phyloP scores from a whole-genome alignment of 1,140 invertebrate species.

The Drosophila teissieri region DNA sequence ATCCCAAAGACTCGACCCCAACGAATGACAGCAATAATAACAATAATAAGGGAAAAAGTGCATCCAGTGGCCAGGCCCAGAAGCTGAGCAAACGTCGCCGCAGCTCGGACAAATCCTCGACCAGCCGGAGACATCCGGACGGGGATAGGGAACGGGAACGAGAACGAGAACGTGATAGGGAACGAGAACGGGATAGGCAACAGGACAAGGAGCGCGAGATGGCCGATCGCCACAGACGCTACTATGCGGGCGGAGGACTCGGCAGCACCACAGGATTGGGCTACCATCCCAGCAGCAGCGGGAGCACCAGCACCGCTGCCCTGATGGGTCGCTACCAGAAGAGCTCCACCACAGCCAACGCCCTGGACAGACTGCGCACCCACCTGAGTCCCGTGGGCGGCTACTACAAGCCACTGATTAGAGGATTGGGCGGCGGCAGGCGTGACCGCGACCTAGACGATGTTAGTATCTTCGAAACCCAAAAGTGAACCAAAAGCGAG shows the following conservation, averaged over 20 bases:
- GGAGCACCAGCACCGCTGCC: constrained; percentile 36
- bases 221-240: constrained; percentile 80
- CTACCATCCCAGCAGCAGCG: constrained; percentile 45
- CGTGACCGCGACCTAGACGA: constrained; percentile 64
- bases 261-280: constrained; percentile 41
- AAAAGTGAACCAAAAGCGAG: constrained; percentile 9
- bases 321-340: constrained; percentile 75
- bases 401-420: constrained; percentile 83
- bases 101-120: constrained; percentile 67
- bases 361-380: constrained; percentile 79
- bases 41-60: constrained; percentile 43
- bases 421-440: constrained; percentile 63
- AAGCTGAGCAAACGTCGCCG: constrained; percentile 66
- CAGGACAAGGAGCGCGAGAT: constrained; percentile 57
- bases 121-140: constrained; percentile 63
- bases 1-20: constrained; percentile 58
- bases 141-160: constrained; percentile 47
- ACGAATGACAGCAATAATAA: constrained; percentile 66
- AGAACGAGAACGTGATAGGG: constrained; percentile 24
- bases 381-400: constrained; percentile 79
- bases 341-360: constrained; percentile 75
- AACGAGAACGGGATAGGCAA: constrained; percentile 32
- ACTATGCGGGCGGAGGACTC: constrained; percentile 71
- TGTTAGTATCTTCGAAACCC: constrained; percentile 67
- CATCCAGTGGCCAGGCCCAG: constrained; percentile 28